Evolutionary conservation across 1,140 invertebrate species (phyloP).

Genomic region (Acarapis woodi): DNA sequence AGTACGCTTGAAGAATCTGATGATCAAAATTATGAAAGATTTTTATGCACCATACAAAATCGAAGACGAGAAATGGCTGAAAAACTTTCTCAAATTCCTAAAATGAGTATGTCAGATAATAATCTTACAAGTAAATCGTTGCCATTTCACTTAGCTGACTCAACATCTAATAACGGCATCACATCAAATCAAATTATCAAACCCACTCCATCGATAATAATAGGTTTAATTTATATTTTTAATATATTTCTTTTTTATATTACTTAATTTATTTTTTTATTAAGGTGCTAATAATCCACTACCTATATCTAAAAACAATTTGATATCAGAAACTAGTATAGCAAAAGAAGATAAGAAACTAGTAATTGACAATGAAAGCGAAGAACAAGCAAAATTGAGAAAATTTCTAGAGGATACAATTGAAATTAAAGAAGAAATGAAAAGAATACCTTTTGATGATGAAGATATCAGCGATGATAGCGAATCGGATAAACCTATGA

Average conservation of each 20-base stretch:
- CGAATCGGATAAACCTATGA: conserved; percentile 39
- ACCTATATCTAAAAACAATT: not conserved
- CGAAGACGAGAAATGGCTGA: conserved; percentile 36
- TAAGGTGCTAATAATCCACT: not conserved
- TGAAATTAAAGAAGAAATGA: conserved; percentile 16
- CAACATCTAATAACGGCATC: not conserved
- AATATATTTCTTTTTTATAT: not conserved
- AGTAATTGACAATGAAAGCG: conserved; percentile 54
- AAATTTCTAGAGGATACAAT: conserved; percentile 44
- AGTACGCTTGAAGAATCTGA: conserved; percentile 51
- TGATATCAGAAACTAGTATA: not conserved
- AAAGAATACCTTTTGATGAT: conserved; percentile 20
- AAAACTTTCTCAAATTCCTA: conserved; percentile 16
- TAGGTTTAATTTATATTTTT: conserved; percentile 8
- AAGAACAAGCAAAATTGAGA: conserved; percentile 28
- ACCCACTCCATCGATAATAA: conserved; percentile 10
- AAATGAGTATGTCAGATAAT: conserved; percentile 10
- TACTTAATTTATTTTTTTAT: not conserved
- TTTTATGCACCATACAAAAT: conserved; percentile 38
- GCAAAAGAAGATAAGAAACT: conserved; percentile 10
- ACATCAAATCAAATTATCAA: conserved; percentile 2
- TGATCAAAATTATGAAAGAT: conserved; percentile 60
- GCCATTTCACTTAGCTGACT: not conserved
- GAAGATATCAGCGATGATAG: conserved; percentile 32
- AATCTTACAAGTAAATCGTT: not conserved